A percentile compares a stretch with the other conserved stretches of the same genome.
Conservation (phyloP, 2,888 invertebrate species). For the Psococerastis gibbosa region DNA sequence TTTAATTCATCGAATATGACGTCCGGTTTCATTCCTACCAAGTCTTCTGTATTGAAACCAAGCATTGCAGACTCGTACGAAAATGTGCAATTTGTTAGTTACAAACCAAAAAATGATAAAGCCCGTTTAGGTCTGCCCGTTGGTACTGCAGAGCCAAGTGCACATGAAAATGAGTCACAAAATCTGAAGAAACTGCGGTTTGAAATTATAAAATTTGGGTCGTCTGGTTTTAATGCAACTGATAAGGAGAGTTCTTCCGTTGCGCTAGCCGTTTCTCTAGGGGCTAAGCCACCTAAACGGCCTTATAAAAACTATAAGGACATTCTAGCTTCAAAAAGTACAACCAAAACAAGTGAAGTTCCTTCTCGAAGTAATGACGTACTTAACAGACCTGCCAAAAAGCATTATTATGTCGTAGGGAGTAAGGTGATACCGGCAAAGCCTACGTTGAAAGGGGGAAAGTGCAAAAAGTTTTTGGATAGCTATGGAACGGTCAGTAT, state of each 20-base stretch:
- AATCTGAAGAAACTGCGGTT: constrained; percentile 56
- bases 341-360: constrained; percentile 29
- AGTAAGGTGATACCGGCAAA: constrained; percentile 10
- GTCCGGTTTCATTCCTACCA: constrained; percentile 2
- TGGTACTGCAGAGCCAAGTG: neutral
- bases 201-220: constrained; percentile 69
- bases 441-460: constrained; percentile 14
- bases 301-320: constrained; percentile 53
- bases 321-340: constrained; percentile 38
- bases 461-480: constrained; percentile 20
- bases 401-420: neutral
- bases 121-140: too few relatives aligned
- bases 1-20: too few relatives aligned
- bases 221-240: constrained; percentile 47
- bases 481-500: constrained; percentile 22
- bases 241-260: constrained; percentile 62
- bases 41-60: neutral
- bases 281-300: constrained; percentile 60
- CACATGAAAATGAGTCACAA: constrained; percentile 29
- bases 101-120: neutral
- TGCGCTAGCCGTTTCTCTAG: constrained; percentile 56
- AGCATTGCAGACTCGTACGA: neutral
- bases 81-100: neutral
- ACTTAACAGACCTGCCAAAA: neutral
- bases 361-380: neutral